Evolutionary conservation across 2,797 vertebrate species (phyloP).

Genomic region (Zenarchopterus dispar): DNA sequence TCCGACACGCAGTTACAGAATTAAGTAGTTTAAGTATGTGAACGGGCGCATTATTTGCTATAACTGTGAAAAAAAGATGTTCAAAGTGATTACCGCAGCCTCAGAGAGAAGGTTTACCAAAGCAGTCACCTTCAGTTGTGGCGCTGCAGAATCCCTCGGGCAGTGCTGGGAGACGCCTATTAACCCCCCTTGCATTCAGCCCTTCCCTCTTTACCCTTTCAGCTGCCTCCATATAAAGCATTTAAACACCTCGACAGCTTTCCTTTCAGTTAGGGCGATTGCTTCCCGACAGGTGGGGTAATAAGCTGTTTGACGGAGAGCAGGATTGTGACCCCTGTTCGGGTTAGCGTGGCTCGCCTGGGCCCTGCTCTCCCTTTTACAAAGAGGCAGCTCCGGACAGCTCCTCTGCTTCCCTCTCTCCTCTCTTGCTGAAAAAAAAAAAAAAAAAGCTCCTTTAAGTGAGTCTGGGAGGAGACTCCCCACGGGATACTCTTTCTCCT

Average conservation of each 20-base stretch:
- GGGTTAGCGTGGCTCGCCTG: conserved; percentile 83
- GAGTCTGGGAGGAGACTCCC: conserved; percentile 88
- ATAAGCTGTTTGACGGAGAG: conserved; percentile 96
- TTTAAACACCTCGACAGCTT: conserved; percentile 84
- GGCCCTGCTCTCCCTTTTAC: conserved; percentile 72
- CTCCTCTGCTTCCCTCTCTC: conserved; percentile 87
- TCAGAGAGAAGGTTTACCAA: conserved; percentile 52
- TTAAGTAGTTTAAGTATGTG: background rate
- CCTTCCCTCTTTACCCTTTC: conserved; percentile 73
- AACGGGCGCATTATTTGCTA: conserved; percentile 13
- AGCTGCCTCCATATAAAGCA: conserved; percentile 81
- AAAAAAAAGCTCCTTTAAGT: conserved; percentile 97
- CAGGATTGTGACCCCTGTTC: conserved; percentile 84
- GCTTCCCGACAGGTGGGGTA: conserved; percentile 95
- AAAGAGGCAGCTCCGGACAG: conserved; percentile 67
- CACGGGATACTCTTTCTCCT: conserved; percentile 64
- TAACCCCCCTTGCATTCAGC: conserved; percentile 60
- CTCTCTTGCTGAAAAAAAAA: conserved; percentile 89
- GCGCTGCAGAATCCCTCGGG: conserved; percentile 54
- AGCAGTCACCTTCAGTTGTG: conserved; percentile 72
- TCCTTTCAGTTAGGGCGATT: conserved; percentile 90
- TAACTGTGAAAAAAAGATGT: background rate
- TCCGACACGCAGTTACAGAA: background rate
- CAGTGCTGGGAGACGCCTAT: conserved; percentile 56
- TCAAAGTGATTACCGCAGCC: conserved; percentile 39